These are phyloP conservation scores for Trinectes maculatus DNA, from an alignment of 2,113 vertebrate species.

Conservation along the genomic window DNA sequence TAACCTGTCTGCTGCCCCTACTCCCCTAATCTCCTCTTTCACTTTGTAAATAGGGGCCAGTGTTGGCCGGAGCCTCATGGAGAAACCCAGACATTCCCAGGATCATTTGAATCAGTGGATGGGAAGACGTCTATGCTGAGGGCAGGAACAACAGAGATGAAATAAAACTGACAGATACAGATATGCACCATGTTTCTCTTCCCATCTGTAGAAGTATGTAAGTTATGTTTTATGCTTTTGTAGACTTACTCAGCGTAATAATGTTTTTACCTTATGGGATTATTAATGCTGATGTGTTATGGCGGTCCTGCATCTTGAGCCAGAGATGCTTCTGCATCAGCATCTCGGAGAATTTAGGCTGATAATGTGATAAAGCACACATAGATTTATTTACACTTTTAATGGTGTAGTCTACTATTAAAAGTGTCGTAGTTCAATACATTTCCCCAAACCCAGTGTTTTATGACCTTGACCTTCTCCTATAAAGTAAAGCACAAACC, in stretches of 20 bases:
- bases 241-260: too few relatives aligned
- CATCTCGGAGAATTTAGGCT: not conserved
- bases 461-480: constrained; percentile 1
- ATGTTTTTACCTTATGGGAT: not conserved
- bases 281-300: constrained; percentile 22
- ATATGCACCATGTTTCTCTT: too few relatives aligned
- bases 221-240: too few relatives aligned
- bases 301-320: too few relatives aligned
- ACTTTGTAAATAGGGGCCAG: not conserved
- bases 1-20: constrained; percentile 2
- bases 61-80: not conserved
- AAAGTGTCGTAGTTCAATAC: not conserved
- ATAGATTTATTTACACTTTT: constrained; percentile 5
- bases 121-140: too few relatives aligned
- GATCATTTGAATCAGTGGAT: not conserved
- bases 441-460: too few relatives aligned
- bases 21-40: not conserved
- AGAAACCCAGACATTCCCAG: not conserved
- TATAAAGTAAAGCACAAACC: constrained; percentile 23
- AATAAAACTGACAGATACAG: too few relatives aligned
- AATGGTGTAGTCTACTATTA: not conserved
- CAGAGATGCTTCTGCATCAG: too few relatives aligned
- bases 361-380: not conserved
- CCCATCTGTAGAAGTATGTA: too few relatives aligned
- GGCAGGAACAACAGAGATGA: too few relatives aligned